Conservation (phyloP, 1,140 invertebrate genomes). For the Pissodes strobi region DNA sequence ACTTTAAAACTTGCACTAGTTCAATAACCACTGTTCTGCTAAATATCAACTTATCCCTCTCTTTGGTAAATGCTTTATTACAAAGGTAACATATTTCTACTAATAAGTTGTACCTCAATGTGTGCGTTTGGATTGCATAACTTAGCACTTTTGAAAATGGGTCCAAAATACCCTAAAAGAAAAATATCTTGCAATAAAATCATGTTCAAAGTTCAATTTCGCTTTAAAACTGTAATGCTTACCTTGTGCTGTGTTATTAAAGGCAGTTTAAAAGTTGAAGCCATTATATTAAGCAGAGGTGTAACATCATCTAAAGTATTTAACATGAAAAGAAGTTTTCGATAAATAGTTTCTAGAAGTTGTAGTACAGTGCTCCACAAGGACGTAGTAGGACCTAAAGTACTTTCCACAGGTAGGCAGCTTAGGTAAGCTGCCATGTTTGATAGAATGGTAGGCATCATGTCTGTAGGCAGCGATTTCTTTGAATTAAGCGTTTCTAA, state of each 20-base stretch:
- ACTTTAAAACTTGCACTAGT: constrained; percentile 92
- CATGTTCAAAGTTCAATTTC: too few species aligned
- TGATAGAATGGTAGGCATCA: constrained; percentile 73
- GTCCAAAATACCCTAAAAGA: constrained; percentile 77
- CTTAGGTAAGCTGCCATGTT: constrained; percentile 94
- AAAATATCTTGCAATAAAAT: too few species aligned
- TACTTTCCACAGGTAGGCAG: constrained; percentile 84
- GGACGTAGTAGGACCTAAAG: constrained; percentile 66
- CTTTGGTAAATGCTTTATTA: constrained; percentile 84
- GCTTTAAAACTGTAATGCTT: too few species aligned
- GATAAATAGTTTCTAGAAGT: constrained; percentile 83
- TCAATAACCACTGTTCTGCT: constrained; percentile 91
- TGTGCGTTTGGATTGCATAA: constrained; percentile 86
- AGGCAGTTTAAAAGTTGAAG: constrained; percentile 82
- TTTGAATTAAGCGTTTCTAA: constrained; percentile 89
- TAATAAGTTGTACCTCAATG: constrained; percentile 81
- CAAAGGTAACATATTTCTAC: constrained; percentile 90
- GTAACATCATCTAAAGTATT: constrained; percentile 74
- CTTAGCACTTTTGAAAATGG: constrained; percentile 95
- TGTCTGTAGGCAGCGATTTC: constrained; percentile 82
- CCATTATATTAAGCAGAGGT: constrained; percentile 83
- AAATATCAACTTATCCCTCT: constrained; percentile 91
- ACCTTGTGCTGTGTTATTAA: constrained; percentile 81
- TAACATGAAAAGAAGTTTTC: constrained; percentile 76
- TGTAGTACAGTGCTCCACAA: constrained; percentile 81